Conservation (phyloP, 2,888 invertebrate genomes). For the Eustalomyia histrio region DNA sequence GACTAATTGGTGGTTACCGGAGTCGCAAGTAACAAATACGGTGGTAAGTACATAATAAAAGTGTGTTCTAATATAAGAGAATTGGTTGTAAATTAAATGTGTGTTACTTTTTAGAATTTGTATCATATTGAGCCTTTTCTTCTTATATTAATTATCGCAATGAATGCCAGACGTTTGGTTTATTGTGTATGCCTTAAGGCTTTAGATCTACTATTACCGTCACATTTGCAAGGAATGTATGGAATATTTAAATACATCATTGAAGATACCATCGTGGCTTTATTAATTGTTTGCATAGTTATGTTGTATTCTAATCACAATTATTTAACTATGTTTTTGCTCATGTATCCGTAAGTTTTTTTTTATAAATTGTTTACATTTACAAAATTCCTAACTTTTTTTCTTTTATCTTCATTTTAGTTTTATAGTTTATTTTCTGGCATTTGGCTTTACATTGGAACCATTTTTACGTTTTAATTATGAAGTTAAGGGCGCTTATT, state of each 20-base stretch:
- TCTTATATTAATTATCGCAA: constrained; percentile 89
- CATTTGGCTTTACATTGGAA: constrained; percentile 89
- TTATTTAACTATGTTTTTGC: constrained; percentile 88
- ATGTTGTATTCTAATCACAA: constrained; percentile 88
- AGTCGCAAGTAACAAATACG: constrained; percentile 92
- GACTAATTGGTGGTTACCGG: constrained; percentile 98
- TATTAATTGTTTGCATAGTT: constrained; percentile 85
- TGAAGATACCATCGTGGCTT: constrained; percentile 81
- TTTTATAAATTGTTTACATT: neutral
- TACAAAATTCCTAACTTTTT: neutral
- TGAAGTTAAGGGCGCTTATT: constrained; percentile 77
- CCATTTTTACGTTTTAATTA: constrained; percentile 86
- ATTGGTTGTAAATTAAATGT: neutral
- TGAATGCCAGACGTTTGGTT: constrained; percentile 89
- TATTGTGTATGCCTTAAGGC: constrained; percentile 82
- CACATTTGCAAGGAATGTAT: constrained; percentile 79
- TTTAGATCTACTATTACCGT: constrained; percentile 78
- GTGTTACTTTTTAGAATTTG: constrained; percentile 86
- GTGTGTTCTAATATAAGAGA: neutral
- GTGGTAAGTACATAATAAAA: constrained; percentile 84
- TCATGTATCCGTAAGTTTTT: constrained; percentile 92
- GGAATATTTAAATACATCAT: constrained; percentile 78
- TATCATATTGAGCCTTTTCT: constrained; percentile 95
- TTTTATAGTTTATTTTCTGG: constrained; percentile 87
- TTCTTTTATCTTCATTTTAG: constrained; percentile 79